Percentiles rank a stretch among this genome's conserved stretches.
phyloP scores from a whole-genome alignment of 2,888 invertebrate genomes.

The Dasypolia templi region DNA sequence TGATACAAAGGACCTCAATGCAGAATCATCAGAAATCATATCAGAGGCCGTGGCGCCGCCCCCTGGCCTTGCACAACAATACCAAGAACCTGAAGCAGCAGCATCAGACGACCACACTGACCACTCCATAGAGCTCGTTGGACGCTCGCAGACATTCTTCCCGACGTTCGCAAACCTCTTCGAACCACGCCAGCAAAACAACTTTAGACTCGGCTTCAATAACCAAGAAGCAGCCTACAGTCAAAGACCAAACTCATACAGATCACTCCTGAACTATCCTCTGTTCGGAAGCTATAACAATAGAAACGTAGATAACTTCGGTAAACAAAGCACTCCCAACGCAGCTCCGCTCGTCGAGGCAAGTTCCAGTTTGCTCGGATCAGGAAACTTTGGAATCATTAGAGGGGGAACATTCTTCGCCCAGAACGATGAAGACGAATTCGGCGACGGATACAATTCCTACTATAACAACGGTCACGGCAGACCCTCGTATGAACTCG shows the following conservation, averaged over 20 bases:
- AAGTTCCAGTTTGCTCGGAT: slow-evolving; percentile 93
- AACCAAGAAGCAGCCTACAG: slow-evolving; percentile 91
- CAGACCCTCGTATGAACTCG: slow-evolving; percentile 91
- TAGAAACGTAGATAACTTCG: slow-evolving; percentile 82
- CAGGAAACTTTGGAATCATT: slow-evolving; percentile 96
- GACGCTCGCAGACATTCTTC: slow-evolving; percentile 93
- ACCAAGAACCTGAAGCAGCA: slow-evolving; percentile 74
- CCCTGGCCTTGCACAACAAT: slow-evolving; percentile 68
- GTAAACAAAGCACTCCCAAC: slow-evolving; percentile 80
- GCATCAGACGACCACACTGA: slow-evolving; percentile 81
- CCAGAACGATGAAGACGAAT: slow-evolving; percentile 92
- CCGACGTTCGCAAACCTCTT: slow-evolving; percentile 94
- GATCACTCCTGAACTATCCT: slow-evolving; percentile 86
- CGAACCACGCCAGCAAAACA: slow-evolving; percentile 88
- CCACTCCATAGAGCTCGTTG: slow-evolving; percentile 90
- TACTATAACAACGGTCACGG: slow-evolving; percentile 93
- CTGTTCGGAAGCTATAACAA: slow-evolving; percentile 80
- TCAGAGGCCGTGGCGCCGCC: slow-evolving; percentile 86
- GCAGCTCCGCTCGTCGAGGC: slow-evolving; percentile 87
- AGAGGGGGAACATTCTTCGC: slow-evolving; percentile 96
- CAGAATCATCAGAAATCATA: slow-evolving; percentile 87
- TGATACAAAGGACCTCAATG: slow-evolving; percentile 82
- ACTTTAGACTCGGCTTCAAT: slow-evolving; percentile 91
- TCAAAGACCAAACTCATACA: slow-evolving; percentile 90
- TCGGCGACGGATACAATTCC: slow-evolving; percentile 91